These are phyloP conservation scores for Imbricaverruca yamaguchii DNA, from an alignment of 2,888 invertebrate species.

Conservation along the genomic window DNA sequence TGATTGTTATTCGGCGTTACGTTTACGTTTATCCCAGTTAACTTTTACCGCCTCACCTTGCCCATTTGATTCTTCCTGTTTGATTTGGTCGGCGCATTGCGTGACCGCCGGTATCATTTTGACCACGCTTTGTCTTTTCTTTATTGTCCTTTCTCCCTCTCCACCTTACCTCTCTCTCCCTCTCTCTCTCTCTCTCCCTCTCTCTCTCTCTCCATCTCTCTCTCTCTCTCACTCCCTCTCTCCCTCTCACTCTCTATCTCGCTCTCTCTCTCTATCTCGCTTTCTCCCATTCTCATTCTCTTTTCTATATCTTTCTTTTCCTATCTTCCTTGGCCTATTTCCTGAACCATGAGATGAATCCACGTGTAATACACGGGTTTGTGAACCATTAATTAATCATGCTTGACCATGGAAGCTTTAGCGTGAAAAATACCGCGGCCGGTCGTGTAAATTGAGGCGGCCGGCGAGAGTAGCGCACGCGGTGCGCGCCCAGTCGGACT, in stretches of 20 bases:
- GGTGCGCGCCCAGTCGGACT: background rate
- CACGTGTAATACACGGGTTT: background rate
- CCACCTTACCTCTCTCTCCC: background rate
- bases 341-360: background rate
- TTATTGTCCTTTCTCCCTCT: background rate
- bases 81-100: background rate
- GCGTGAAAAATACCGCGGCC: background rate
- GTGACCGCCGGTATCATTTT: background rate
- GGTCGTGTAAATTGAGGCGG: background rate
- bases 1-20: no score
- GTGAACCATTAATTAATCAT: background rate
- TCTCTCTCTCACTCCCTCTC: background rate
- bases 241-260: slow-evolving; percentile 22
- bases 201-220: background rate
- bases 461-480: background rate
- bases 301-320: background rate
- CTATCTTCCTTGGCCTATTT: no score
- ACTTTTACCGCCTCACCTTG: no score
- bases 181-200: background rate
- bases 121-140: background rate
- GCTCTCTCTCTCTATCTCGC: slow-evolving; percentile 25
- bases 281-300: slow-evolving; percentile 27
- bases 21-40: no score
- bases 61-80: no score
- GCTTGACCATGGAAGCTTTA: slow-evolving; percentile 2